Base-by-base conservation (phyloP, 2,797 vertebrate species). In the Scolopax rusticola region DNA sequence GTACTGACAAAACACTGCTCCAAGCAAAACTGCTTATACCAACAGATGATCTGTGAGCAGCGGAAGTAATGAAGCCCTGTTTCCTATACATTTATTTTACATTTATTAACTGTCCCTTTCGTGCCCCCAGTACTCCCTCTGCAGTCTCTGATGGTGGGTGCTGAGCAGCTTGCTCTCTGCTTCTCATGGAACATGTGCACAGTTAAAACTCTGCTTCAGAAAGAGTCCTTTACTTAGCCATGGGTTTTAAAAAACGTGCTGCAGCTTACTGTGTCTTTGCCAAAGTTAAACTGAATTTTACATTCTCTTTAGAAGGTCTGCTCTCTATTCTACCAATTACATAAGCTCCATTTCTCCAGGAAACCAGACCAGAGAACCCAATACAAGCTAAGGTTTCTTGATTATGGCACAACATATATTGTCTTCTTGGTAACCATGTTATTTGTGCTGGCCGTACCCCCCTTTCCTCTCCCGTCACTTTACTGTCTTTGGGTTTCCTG, bases 21-120 rank as follows among this genome's bases (percentile, higher is more conserved):
- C 75, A 45, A 95, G 92, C 70, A 82, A 78, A 92, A 88, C 78
- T 74, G 74, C 91, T 93, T 93, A 30, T 65, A 18, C 70, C 71
- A 75, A 84, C 84, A 79, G 65, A 56, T 76, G 90, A 88, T 87
- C 48, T 86, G 74, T 57, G 88, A 86, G 77, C 77, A 30, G 61
- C 61, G 84, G 57, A 27, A 12, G 63, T 89, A 50, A 82, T 53
- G 75, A 93, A 79, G 82, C 71, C 0, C 11, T 47, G n/a, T 68
- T 84, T 94, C 48, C 63, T 51, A 2, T 76, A 47, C 74, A 33
- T 81, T 57, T 75, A 21, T 73, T 51, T 84, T 48, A 9, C 51
- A 2, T n/a, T 0, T 9, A 45, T 68, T 53, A 68, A 59, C 10
- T 30, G 30, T 25, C 64, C 27, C 18, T 78, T 30, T 74, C 0